Evolutionary conservation across 1,140 invertebrate species (phyloP), one percentile per base, ranked within the genome.

Genomic region (Tribolium madens): DNA sequence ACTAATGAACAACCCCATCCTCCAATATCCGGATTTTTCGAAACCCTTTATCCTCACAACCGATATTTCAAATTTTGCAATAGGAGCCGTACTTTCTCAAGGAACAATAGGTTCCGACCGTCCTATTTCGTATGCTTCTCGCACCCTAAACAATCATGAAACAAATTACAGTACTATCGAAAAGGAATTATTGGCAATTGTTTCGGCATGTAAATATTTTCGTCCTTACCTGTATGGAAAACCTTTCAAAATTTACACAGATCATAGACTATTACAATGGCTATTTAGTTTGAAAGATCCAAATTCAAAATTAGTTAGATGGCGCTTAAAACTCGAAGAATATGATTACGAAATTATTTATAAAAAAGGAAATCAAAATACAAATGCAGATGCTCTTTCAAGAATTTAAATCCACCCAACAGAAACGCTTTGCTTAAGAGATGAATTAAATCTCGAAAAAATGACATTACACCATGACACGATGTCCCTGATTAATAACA

Each of bases 151-250:
- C 17, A 13, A 47, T 12, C n/a, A 57, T 4, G 81, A 84, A 64
- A 12, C 10, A 80, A 81, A 80, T 50, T 80, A 86, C 69, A 81
- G 73, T 4, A 84, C 80, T 6, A 87, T 84, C 33, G 85, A 88
- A 83, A 86, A 87, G 76, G 88, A 91, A 85, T 80, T 88, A 50
- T 77, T 91, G 14, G 88, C 87, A 1, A 85, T 90, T 6, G 82
- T 91, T 0, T 88, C 85, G 84, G 84, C 84, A 0, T 78, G 85
- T 1, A 81, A 87, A 77, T 76, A 86, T 48, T 87, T 87, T 74
- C 42, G 83, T 53, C 79, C 82, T 10, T 89, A 87, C 76, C 72
- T 89, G 1, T 84, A 83, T 69, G 84, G 84, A 14, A 83, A 50
- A 18, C n/a, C n/a, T n/a, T n/a, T n/a, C 77, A 84, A 42, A 1